phyloP scores from a whole-genome alignment of 2,888 invertebrate genomes.

The Volucella zonaria region DNA sequence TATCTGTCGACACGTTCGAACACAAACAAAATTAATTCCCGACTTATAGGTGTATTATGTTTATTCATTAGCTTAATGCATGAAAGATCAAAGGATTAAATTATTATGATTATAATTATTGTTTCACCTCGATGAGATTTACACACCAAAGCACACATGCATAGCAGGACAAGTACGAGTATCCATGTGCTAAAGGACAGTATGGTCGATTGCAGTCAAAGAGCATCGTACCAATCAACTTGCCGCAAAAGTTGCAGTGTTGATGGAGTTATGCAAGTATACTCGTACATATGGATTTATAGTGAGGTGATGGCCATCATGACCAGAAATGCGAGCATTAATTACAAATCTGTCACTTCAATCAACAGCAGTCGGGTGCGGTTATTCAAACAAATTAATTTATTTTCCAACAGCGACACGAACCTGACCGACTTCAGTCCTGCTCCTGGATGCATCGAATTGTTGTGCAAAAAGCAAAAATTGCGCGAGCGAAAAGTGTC shows the following conservation, averaged over 20 bases:
- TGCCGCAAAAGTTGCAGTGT: constrained; percentile 13
- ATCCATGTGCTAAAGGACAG: not conserved
- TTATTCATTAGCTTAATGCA: constrained; percentile 74
- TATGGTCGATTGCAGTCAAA: constrained; percentile 38
- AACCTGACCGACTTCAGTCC: not conserved
- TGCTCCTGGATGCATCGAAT: constrained; percentile 45
- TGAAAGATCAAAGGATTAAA: constrained; percentile 74
- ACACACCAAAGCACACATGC: constrained; percentile 21
- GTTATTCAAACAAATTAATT: constrained; percentile 74
- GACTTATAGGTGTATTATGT: constrained; percentile 69
- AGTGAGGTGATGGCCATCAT: constrained; percentile 66
- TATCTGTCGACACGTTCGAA: constrained; percentile 66
- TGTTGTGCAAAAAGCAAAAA: constrained; percentile 56
- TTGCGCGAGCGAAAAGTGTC: constrained; percentile 35
- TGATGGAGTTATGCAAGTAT: constrained; percentile 22
- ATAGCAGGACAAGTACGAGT: not conserved
- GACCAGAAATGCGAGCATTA: constrained; percentile 71
- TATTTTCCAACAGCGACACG: constrained; percentile 61
- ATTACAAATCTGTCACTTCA: constrained; percentile 74
- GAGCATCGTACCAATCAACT: not conserved
- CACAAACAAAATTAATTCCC: constrained; percentile 70
- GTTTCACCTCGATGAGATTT: constrained; percentile 63
- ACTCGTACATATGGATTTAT: no score
- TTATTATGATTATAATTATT: constrained; percentile 68
- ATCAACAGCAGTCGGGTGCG: constrained; percentile 73